phyloP scores from a whole-genome alignment of 2,113 vertebrate genomes.

The Chaetorhynchus papuensis region DNA sequence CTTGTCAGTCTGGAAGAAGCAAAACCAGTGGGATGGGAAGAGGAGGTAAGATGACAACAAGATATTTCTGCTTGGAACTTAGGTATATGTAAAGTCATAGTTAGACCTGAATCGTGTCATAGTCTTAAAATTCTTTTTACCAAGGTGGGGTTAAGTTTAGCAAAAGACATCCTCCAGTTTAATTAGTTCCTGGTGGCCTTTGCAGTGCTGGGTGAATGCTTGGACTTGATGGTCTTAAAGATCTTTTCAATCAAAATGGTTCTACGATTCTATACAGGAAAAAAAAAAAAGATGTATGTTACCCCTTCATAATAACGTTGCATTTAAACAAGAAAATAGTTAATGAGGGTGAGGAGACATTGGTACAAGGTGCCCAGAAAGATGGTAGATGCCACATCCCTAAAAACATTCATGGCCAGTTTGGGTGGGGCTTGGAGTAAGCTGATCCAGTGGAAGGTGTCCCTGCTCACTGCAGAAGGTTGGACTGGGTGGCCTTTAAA shows the following conservation, averaged over 20 bases:
- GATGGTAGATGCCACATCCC: background rate
- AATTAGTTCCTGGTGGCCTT: background rate
- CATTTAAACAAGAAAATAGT: background rate
- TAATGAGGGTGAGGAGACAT: background rate
- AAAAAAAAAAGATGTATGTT: fast-evolving
- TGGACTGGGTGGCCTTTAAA: background rate
- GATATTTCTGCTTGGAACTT: background rate
- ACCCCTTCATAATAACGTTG: background rate
- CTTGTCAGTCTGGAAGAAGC: background rate
- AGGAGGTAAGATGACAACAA: background rate
- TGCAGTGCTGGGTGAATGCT: background rate
- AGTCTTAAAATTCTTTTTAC: background rate
- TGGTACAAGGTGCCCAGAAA: background rate
- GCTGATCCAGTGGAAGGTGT: background rate
- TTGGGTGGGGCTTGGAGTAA: too few species aligned
- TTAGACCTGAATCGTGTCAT: background rate
- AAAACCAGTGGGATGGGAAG: background rate
- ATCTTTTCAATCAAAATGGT: background rate
- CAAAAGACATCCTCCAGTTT: background rate
- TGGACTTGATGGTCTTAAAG: background rate
- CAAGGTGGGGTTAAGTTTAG: background rate
- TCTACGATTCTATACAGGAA: background rate
- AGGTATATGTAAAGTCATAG: background rate
- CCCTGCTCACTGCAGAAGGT: too few species aligned
- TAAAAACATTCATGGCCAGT: background rate